A percentile compares a stretch with the other conserved stretches of the same genome.
These are phyloP conservation scores for Centruroides sculpturatus DNA, from an alignment of 1,140 invertebrate species.

Conservation along the genomic window DNA sequence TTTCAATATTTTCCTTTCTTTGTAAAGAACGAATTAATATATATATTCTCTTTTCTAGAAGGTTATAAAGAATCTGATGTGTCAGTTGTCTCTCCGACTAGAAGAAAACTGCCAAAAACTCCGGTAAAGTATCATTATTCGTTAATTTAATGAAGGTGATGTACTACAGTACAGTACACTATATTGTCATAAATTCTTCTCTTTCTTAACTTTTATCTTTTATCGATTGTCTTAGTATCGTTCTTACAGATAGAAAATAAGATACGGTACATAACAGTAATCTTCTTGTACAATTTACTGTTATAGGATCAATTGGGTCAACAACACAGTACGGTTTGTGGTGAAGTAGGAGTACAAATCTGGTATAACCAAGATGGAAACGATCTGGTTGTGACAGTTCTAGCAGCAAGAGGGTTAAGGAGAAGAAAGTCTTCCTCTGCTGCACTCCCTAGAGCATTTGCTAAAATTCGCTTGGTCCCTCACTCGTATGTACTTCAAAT, in stretches of 20 bases:
- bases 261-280: neutral
- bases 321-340: constrained; percentile 19
- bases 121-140: constrained; percentile 45
- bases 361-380: constrained; percentile 67
- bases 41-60: too few species aligned
- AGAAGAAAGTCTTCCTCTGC: constrained; percentile 37
- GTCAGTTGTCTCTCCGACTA: constrained; percentile 49
- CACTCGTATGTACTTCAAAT: constrained; percentile 35
- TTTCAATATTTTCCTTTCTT: too few species aligned
- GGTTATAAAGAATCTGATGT: neutral
- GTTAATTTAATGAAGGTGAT: too few species aligned
- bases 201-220: too few species aligned
- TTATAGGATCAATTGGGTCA: neutral
- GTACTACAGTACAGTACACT: too few species aligned
- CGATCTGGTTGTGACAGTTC: constrained; percentile 62
- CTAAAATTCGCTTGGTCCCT: constrained; percentile 57
- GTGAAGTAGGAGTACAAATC: constrained; percentile 65
- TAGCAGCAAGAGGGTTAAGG: constrained; percentile 67
- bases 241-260: neutral
- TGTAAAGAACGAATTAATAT: too few species aligned
- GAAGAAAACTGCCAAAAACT: constrained; percentile 83
- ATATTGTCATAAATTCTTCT: too few species aligned
- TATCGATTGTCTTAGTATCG: too few species aligned
- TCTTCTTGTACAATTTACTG: neutral
- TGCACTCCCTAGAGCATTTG: constrained; percentile 63